Conservation (phyloP, 2,113 vertebrate genomes). For the Crotalus viridis region DNA sequence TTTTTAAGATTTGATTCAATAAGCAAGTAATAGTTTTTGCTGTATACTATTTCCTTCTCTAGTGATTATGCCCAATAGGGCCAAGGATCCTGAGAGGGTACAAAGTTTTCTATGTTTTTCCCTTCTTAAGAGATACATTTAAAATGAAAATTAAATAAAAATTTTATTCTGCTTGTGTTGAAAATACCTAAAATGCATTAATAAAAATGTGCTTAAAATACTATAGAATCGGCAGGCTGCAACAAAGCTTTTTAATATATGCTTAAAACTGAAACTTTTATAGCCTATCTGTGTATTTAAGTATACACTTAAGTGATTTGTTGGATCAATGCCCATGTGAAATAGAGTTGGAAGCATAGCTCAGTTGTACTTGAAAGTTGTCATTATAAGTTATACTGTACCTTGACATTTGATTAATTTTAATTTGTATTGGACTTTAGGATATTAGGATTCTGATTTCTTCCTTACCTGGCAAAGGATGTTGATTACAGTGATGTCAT, state of each 20-base stretch:
- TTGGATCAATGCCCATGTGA: conserved; percentile 4
- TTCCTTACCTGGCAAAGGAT: not conserved
- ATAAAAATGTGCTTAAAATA: not conserved
- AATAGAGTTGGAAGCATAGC: not conserved
- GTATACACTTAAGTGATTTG: conserved; percentile 1
- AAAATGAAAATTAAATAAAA: not conserved
- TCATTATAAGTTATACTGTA: not conserved
- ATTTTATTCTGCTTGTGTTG: not conserved
- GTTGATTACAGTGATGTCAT: not conserved
- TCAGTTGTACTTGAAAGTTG: conserved; percentile 2
- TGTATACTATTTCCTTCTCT: not conserved
- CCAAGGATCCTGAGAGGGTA: not conserved
- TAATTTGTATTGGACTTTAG: not conserved
- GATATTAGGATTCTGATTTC: not conserved
- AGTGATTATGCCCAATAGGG: not conserved
- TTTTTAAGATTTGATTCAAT: not conserved
- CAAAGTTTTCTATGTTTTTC: not conserved
- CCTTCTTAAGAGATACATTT: not conserved
- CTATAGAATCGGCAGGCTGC: not conserved
- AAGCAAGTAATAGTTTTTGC: not conserved
- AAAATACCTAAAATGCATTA: not conserved
- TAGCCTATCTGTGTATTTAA: not conserved
- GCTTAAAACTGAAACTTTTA: not conserved
- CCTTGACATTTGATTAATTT: not conserved
- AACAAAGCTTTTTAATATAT: conserved; percentile 4